These are phyloP conservation scores for Romanomermis culicivorax DNA, from an alignment of 2,888 invertebrate genomes.

Conservation along the genomic window DNA sequence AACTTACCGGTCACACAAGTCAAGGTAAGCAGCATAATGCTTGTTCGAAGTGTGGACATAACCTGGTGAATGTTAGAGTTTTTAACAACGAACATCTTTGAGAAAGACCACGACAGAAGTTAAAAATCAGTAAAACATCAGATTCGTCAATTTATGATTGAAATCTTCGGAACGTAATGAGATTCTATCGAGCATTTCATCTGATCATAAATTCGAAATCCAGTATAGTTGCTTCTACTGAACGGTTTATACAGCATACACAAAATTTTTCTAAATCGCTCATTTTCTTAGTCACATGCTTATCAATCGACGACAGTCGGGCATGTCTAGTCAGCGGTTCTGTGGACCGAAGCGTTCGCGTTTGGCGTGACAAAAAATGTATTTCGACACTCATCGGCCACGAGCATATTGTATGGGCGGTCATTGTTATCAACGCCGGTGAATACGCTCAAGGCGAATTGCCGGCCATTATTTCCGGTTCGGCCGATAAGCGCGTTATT, in stretches of 20 bases:
- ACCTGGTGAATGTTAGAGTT: too few relatives aligned
- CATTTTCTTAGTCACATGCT: constrained; percentile 32
- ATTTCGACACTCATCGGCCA: constrained; percentile 37
- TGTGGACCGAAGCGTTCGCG: constrained; percentile 69
- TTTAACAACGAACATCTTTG: too few relatives aligned
- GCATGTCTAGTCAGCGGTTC: constrained; percentile 57
- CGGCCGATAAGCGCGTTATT: constrained; percentile 72
- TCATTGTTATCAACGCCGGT: constrained; percentile 32
- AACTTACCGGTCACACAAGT: constrained; percentile 54
- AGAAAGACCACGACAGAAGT: too few relatives aligned
- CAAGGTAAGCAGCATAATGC: constrained; percentile 35
- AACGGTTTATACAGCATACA: too few relatives aligned
- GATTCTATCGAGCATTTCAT: too few relatives aligned
- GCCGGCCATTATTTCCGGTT: constrained; percentile 46
- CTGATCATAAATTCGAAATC: too few relatives aligned
- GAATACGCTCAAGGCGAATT: neutral
- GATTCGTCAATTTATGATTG: neutral
- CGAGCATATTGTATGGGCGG: constrained; percentile 61
- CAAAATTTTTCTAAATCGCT: neutral
- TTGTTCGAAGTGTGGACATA: neutral
- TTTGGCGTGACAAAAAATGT: constrained; percentile 47
- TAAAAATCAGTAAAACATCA: too few relatives aligned
- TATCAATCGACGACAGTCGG: constrained; percentile 31
- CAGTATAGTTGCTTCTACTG: too few relatives aligned
- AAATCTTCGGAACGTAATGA: neutral